Percentiles rank a stretch among this genome's conserved stretches.
phyloP scores from a whole-genome alignment of 2,888 invertebrate genomes.

The Ophion obscuratus region DNA sequence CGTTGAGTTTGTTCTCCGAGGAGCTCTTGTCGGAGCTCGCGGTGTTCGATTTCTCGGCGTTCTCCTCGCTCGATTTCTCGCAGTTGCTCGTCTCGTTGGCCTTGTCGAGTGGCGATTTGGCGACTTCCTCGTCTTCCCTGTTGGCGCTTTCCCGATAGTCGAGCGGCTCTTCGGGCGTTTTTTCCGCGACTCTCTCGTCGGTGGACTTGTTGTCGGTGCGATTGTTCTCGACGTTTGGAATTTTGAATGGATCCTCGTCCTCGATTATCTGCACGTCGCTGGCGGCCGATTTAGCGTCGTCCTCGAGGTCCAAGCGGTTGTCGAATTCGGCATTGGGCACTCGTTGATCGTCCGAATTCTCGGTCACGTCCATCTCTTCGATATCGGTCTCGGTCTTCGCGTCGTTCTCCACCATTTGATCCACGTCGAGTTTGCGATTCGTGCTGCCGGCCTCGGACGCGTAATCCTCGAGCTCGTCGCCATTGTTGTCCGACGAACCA shows the following conservation, averaged over 20 bases:
- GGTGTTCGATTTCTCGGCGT: constrained; percentile 71
- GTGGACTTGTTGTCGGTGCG: constrained; percentile 70
- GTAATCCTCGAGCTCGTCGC: constrained; percentile 64
- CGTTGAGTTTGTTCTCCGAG: constrained; percentile 59
- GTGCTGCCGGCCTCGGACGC: constrained; percentile 39
- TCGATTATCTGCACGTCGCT: constrained; percentile 79
- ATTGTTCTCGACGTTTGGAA: constrained; percentile 71
- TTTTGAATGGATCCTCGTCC: constrained; percentile 75
- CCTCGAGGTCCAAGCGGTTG: constrained; percentile 76
- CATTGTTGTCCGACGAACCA: constrained; percentile 61
- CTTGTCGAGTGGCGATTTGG: neutral
- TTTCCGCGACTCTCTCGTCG: constrained; percentile 48
- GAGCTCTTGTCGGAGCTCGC: constrained; percentile 27
- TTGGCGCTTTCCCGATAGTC: constrained; percentile 32
- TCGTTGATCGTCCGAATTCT: constrained; percentile 67
- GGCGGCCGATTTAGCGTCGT: constrained; percentile 77
- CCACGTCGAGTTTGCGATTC: constrained; percentile 59
- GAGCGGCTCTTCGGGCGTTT: constrained; percentile 67
- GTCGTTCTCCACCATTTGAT: constrained; percentile 58
- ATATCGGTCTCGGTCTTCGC: constrained; percentile 68
- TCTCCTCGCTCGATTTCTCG: constrained; percentile 83
- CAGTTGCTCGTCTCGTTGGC: constrained; percentile 78
- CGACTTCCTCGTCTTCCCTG: neutral
- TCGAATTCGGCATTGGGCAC: constrained; percentile 70
- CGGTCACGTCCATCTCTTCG: constrained; percentile 53